Percentiles rank a stretch among this genome's conserved stretches.
These are phyloP conservation scores for Agelaius phoeniceus DNA, from an alignment of 2,113 vertebrate genomes.

Conservation along the genomic window DNA sequence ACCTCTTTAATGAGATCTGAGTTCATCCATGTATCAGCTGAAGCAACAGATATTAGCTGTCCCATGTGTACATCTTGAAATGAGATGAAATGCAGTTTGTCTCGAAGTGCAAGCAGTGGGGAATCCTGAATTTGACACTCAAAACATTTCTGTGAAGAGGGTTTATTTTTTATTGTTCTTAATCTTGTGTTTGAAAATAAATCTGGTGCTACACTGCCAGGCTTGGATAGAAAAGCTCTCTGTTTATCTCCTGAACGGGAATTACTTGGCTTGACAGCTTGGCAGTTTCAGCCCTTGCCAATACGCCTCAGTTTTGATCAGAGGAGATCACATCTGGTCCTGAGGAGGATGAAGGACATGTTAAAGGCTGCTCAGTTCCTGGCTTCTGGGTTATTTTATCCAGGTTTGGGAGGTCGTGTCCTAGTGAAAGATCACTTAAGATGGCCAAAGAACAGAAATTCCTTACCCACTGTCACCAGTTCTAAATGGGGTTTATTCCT, in stretches of 20 bases:
- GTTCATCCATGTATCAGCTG: slow-evolving; percentile 38
- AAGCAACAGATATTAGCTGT: slow-evolving; percentile 47
- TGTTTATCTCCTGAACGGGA: not conserved
- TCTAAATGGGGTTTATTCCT: not conserved
- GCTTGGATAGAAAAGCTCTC: not conserved
- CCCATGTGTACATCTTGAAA: not conserved
- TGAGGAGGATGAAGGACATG: not conserved
- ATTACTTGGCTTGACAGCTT: slow-evolving; percentile 3
- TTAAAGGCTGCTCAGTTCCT: not conserved
- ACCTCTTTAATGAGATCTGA: slow-evolving; percentile 63
- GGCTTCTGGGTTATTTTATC: not conserved
- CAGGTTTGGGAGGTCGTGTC: not conserved
- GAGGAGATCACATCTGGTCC: not conserved
- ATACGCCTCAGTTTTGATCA: not conserved
- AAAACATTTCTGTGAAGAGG: not conserved
- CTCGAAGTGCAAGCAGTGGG: not conserved
- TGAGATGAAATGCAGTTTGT: not conserved
- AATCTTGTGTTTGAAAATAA: slow-evolving; percentile 20
- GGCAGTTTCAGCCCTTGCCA: slow-evolving; percentile 6
- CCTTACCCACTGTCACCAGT: not conserved
- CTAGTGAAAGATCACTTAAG: not conserved
- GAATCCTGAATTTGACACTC: not conserved
- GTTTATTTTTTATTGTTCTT: not conserved
- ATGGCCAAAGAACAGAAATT: not conserved
- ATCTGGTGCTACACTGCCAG: not conserved